These are phyloP conservation scores for Bambusicola thoracicus DNA, from an alignment of 2,113 vertebrate species.

Conservation along the genomic window DNA sequence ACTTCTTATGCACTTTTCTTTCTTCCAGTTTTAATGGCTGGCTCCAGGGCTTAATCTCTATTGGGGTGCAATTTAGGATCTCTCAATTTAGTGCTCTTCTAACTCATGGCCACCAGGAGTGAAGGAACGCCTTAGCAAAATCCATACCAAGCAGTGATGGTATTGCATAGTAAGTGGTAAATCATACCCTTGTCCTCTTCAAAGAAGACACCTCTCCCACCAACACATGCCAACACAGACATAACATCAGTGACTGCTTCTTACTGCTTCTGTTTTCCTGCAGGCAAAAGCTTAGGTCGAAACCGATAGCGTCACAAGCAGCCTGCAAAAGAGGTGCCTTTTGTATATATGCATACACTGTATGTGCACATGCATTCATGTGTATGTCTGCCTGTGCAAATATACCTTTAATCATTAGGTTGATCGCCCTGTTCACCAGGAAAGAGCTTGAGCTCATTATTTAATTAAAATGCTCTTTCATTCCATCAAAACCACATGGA, in stretches of 20 bases:
- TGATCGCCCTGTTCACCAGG: slow-evolving; percentile 53
- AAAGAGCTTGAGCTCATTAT: slow-evolving; percentile 51
- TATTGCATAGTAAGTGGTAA: neutral
- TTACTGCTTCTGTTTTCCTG: neutral
- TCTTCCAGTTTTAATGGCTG: neutral
- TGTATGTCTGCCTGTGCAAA: neutral
- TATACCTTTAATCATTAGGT: slow-evolving; percentile 55
- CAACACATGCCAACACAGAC: neutral
- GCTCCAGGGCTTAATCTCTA: neutral
- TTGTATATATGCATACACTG: neutral
- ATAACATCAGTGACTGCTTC: neutral
- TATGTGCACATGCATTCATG: neutral
- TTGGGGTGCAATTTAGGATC: neutral
- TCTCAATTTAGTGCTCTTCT: neutral
- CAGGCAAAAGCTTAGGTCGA: neutral
- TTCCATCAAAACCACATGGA: slow-evolving; percentile 64
- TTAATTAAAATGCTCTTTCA: slow-evolving; percentile 70
- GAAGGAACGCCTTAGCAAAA: neutral
- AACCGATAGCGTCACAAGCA: neutral
- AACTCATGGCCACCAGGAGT: neutral
- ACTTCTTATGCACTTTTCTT: neutral
- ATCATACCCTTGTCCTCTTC: neutral
- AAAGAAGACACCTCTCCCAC: neutral
- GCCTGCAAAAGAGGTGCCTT: neutral
- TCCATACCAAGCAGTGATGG: neutral